Base-by-base conservation (phyloP, 1,140 invertebrate species). In the Hypsibius dujardini region DNA sequence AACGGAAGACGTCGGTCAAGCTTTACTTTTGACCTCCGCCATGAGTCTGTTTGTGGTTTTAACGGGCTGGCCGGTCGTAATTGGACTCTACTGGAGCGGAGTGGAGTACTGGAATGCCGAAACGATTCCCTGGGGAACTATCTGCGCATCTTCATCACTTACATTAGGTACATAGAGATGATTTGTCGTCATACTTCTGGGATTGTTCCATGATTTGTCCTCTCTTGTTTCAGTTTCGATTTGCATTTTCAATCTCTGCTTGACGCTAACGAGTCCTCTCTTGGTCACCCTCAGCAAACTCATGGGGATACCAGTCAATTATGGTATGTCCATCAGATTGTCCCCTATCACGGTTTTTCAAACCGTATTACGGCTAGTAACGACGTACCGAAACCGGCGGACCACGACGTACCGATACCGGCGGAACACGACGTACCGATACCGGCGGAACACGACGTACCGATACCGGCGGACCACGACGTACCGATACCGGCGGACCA, bases 221-320 rank as follows among this genome's bases (percentile, higher is more conserved):
- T n/a, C n/a, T n/a, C n/a, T 56, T 42, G 3, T 7, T 67, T 3
- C 62, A 67, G 62, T 67, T 12, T 7, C 62, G 3, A 14, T 42
- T 67, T 67, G 12, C 62, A 67, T 67, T 3, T 67, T 67, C 62
- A 67, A 67, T 67, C 62, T 67, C 7, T 67, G 62, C 45, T 42
- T 67, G 7, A 42, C 62, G 62, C 45, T 67, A 42, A 67, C 62
- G 3, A 67, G 62, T 42, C 62, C 62, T 3, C 42, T 42, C 3
- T 3, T 67, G 7, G 42, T 42, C 3, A 67, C 62, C 45, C 42
- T 67, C 42, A 67, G 62, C 62, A 67, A 67, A 42, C 62, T 67
- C 3, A 3, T 67, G 3, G 62, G 62, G 45, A 67, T 67, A 7
- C 62, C 62, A 3, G 3, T 67, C 3, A 67, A 67, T 67, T 67